Evolutionary conservation across 1,140 invertebrate species (phyloP), one percentile per base, ranked within the genome.

Genomic region (Lepidostoma basale): DNA sequence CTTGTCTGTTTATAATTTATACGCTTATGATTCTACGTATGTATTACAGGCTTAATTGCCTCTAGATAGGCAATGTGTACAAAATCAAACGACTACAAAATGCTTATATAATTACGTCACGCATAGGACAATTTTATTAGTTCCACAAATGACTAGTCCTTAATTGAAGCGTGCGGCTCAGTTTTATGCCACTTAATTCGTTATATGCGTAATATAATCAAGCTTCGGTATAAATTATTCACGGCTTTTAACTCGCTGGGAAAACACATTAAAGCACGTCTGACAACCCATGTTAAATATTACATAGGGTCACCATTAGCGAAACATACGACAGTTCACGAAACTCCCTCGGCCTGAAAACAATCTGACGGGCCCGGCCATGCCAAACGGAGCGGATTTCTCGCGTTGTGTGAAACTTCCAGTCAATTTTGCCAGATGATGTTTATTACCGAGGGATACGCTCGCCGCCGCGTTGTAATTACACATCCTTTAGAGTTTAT

Each of bases 231-330:
- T 63, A 26, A 45, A 63, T 63, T 63, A 63, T 63, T 63, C 62
- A 63, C 42, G 23, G 62, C 62, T 63, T 63, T 63, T 63, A 63
- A 63, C 62, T 63, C 44, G 30, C 33, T 16, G 62, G 40, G 36
- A 49, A 63, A 47, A 63, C 44, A 63, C 62, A 63, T 63, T 63
- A 63, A 63, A 30, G 62, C 62, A 23, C 62, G 62, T 52, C 62
- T 60, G 58, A 60, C 58, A 60, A 60, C 36, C 30, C 58, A 14
- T 60, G 58, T 40, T 60, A 60, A 60, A 60, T 60, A 60, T 42
- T 60, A 60, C 58, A 60, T 60, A 22, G 54, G 54, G 33, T 39
- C 28, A 58, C 54, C 54, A 58, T 58, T 58, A 58, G 54, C 25
- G 25, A 26, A 14, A 30, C 47, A 52, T 28, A 52, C 47, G 47